Evolutionary conservation across 2,888 invertebrate genomes (phyloP).

Genomic region (Leucophenga maculata): DNA sequence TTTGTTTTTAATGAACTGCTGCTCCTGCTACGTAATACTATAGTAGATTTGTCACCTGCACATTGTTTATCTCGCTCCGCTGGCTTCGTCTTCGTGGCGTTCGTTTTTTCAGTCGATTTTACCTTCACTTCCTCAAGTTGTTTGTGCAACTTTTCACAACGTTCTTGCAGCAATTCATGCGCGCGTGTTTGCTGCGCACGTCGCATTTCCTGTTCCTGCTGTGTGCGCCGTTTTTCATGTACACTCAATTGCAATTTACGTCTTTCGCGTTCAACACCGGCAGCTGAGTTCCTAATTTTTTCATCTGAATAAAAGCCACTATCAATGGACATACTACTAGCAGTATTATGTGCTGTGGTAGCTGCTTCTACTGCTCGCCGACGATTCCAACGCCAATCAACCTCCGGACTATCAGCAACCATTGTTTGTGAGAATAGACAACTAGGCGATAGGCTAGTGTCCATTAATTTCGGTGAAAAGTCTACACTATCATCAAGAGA

Average conservation of each 20-base stretch:
- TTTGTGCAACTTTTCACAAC: conserved; percentile 60
- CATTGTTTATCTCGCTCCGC: no score
- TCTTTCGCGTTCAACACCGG: conserved; percentile 26
- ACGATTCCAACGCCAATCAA: conserved; percentile 67
- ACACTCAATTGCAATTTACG: conserved; percentile 32
- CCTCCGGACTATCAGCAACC: conserved; percentile 66
- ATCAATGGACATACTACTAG: conserved; percentile 44
- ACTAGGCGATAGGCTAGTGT: conserved; percentile 60
- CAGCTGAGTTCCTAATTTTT: conserved; percentile 33
- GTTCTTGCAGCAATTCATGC: conserved; percentile 60
- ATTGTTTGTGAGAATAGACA: conserved; percentile 65
- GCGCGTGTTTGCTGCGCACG: conserved; percentile 58
- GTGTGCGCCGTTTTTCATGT: conserved; percentile 51
- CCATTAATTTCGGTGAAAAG: conserved; percentile 57
- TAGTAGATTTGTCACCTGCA: no score
- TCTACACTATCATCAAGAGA: conserved; percentile 62
- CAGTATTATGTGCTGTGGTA: conserved; percentile 7
- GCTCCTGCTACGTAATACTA: no score
- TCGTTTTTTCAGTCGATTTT: background rate
- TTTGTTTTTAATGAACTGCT: no score
- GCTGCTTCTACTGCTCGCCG: conserved; percentile 27
- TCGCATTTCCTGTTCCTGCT: conserved; percentile 53
- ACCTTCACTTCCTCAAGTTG: conserved; percentile 53
- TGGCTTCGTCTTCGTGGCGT: conserved; percentile 17
- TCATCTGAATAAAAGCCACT: conserved; percentile 60